A percentile compares a stretch with the other conserved stretches of the same genome.
These are phyloP conservation scores for Zosterops hypoxanthus DNA, from an alignment of 2,113 vertebrate genomes.

Conservation along the genomic window DNA sequence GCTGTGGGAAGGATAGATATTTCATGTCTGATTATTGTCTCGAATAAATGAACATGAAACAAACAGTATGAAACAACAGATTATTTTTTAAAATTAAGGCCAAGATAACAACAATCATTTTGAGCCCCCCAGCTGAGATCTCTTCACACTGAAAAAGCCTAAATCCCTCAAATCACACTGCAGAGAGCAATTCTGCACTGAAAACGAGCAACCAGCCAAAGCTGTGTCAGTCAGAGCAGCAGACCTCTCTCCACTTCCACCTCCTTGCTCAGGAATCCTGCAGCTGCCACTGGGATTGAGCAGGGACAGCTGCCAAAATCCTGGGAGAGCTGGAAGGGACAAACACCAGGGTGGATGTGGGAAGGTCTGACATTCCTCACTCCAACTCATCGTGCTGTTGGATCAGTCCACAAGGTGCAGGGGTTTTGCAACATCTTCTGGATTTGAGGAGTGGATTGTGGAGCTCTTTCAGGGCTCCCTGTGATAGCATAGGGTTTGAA, in stretches of 20 bases:
- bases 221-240: background rate
- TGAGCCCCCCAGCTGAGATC: conserved; percentile 30
- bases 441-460: background rate
- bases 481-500: too few species aligned
- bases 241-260: background rate
- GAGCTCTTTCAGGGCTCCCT: background rate
- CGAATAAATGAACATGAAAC: conserved; percentile 8
- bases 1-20: conserved; percentile 8
- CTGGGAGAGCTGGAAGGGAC: background rate
- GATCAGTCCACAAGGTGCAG: background rate
- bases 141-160: background rate
- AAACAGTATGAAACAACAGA: conserved; percentile 44
- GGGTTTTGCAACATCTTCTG: accelerated
- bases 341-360: accelerated
- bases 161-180: background rate
- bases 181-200: background rate
- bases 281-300: background rate
- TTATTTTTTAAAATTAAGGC: conserved; percentile 41
- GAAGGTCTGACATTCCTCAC: background rate
- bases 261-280: background rate
- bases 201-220: conserved; percentile 15
- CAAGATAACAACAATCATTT: conserved; percentile 48
- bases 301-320: background rate
- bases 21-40: conserved; percentile 44
- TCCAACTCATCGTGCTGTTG: accelerated